Percentiles rank a stretch among this genome's conserved stretches.
Conservation (phyloP, 2,797 vertebrate species). For the Gymnothorax reevesii region DNA sequence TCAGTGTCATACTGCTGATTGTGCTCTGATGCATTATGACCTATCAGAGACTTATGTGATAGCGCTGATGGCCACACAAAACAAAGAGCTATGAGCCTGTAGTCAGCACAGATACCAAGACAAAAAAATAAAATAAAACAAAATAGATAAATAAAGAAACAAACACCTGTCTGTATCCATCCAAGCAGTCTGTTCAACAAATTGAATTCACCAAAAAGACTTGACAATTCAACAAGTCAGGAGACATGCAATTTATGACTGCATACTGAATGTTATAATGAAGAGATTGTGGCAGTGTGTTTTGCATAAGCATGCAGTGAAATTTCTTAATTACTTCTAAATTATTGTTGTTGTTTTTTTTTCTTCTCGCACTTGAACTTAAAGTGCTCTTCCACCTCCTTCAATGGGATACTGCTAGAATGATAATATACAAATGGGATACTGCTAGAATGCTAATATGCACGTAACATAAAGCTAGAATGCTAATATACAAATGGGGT, state of each 20-base stretch:
- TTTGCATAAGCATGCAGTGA: neutral
- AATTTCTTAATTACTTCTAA: neutral
- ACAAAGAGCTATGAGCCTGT: neutral
- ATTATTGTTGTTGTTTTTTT: neutral
- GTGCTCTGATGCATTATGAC: conserved; percentile 24
- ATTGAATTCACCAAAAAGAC: neutral
- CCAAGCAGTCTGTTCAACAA: neutral
- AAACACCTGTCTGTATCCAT: neutral
- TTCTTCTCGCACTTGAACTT: neutral
- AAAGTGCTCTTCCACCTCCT: neutral
- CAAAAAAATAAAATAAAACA: neutral
- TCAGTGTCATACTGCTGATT: neutral
- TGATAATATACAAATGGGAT: too few species aligned
- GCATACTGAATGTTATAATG: neutral
- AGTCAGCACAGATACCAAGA: neutral
- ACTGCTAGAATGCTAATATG: too few species aligned
- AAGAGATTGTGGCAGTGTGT: neutral
- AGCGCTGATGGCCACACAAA: neutral
- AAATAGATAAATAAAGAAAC: neutral
- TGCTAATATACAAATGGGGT: neutral
- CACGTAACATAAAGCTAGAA: too few species aligned
- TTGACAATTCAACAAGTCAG: neutral
- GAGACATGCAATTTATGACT: neutral
- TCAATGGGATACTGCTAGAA: too few species aligned
- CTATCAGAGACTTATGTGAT: neutral